Evolutionary conservation across 2,888 invertebrate genomes (phyloP).

Genomic region (Chironomus tentans): DNA sequence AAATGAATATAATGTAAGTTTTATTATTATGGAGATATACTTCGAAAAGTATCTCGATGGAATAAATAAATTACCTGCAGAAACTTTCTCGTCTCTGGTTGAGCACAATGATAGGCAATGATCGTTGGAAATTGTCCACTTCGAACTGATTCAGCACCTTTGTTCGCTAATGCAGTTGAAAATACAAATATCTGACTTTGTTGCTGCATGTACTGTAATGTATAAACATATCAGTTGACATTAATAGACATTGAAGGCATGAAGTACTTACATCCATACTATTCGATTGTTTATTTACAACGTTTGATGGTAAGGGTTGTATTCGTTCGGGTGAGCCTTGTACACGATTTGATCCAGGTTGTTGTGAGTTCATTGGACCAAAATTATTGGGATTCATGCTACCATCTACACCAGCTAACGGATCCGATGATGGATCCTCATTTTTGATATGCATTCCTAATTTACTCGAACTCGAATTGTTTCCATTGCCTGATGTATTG

Average conservation of each 20-base stretch:
- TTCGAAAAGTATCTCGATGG: too few relatives aligned
- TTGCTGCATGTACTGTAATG: constrained; percentile 73
- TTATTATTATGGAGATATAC: too few relatives aligned
- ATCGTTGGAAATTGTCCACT: constrained; percentile 85
- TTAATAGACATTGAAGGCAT: not conserved
- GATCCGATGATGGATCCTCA: constrained; percentile 11
- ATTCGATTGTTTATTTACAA: constrained; percentile 26
- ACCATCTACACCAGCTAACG: not conserved
- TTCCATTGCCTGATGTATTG: constrained; percentile 1
- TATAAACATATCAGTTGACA: constrained; percentile 5
- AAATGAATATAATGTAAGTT: too few relatives aligned
- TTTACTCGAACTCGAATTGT: constrained; percentile 9
- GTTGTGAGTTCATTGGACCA: not conserved
- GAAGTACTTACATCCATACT: constrained; percentile 23
- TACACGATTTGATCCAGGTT: constrained; percentile 10
- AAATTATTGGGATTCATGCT: not conserved
- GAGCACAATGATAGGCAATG: constrained; percentile 90
- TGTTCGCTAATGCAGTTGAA: constrained; percentile 86
- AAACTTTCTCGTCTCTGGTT: constrained; percentile 90
- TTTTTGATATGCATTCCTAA: constrained; percentile 25
- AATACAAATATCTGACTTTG: constrained; percentile 98
- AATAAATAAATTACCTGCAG: constrained; percentile 56
- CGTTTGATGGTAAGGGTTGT: constrained; percentile 27
- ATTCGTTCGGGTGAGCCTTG: constrained; percentile 23
- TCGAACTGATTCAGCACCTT: constrained; percentile 86